A percentile compares a stretch with the other conserved stretches of the same genome.
These are phyloP conservation scores for Meandrina meandrites DNA, from an alignment of 92 coral and sea anemone genomes.

Conservation along the genomic window DNA sequence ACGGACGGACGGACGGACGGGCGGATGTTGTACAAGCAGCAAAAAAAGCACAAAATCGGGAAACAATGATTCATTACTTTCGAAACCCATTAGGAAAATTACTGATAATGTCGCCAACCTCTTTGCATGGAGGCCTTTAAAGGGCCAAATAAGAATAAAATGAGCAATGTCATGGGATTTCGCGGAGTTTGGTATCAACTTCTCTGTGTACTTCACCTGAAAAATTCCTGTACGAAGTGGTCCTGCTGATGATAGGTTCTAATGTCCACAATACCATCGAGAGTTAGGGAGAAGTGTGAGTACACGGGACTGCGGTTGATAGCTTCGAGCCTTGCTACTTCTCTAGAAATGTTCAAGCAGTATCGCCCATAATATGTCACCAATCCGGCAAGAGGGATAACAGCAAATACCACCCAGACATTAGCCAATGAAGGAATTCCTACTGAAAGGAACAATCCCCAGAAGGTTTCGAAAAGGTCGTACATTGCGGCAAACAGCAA, in stretches of 20 bases:
- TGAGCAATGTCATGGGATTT: too few species aligned
- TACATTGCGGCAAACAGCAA: neutral
- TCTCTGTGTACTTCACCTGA: neutral
- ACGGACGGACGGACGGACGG: too few species aligned
- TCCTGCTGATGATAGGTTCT: conserved; percentile 20
- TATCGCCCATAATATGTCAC: conserved; percentile 11
- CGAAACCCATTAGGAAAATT: too few species aligned
- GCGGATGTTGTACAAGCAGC: too few species aligned
- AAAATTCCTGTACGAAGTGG: conserved; percentile 1
- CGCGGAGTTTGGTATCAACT: too few species aligned
- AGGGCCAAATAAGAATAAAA: too few species aligned
- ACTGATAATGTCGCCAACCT: too few species aligned
- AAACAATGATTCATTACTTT: too few species aligned
- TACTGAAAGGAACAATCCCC: neutral
- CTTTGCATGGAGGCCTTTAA: too few species aligned
- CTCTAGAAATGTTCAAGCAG: conserved; percentile 18
- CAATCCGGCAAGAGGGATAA: neutral
- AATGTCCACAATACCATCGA: conserved; percentile 6
- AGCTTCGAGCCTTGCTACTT: conserved; percentile 18
- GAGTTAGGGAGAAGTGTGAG: conserved; percentile 22
- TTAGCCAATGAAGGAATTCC: conserved; percentile 9
- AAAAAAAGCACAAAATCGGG: too few species aligned
- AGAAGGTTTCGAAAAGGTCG: neutral
- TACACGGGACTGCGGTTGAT: conserved; percentile 27
- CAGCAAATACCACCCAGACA: conserved; percentile 17